These are phyloP conservation scores for Acronicta leporina DNA, from an alignment of 2,888 invertebrate species.

Conservation along the genomic window DNA sequence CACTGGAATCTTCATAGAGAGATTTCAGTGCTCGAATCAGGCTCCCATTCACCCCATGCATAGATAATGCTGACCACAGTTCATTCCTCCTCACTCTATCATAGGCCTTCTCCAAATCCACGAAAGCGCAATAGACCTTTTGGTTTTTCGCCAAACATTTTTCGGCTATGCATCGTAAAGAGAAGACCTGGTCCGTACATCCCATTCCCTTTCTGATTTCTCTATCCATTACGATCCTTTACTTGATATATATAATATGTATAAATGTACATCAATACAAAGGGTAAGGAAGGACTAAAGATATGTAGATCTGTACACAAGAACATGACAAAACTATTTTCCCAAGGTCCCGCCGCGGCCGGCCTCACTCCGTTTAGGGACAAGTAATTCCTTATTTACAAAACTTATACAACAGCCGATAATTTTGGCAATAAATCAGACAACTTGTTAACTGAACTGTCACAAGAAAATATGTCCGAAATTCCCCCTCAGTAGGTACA, in stretches of 20 bases:
- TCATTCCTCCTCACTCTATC: no score
- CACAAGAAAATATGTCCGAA: conserved; percentile 46
- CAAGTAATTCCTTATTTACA: conserved; percentile 51
- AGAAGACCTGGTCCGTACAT: no score
- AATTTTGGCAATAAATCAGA: conserved; percentile 64
- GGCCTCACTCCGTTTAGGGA: conserved; percentile 32
- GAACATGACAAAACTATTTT: conserved; percentile 38
- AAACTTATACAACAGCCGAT: conserved; percentile 50
- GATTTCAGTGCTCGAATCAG: no score
- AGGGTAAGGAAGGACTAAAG: conserved; percentile 7
- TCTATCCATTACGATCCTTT: conserved; percentile 26
- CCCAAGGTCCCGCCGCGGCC: conserved; percentile 8
- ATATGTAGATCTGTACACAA: conserved; percentile 22
- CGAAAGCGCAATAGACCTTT: no score
- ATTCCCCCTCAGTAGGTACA: conserved; percentile 54
- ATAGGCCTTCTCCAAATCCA: no score
- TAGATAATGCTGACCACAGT: no score
- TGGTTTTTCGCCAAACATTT: no score
- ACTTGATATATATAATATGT: conserved; percentile 1
- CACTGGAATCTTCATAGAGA: no score
- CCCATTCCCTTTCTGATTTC: no score
- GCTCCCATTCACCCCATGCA: no score
- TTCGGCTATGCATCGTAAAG: no score
- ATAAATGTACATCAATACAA: conserved; percentile 11
- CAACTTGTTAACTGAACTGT: conserved; percentile 58